Evolutionary conservation across 2,113 vertebrate genomes (phyloP).

Genomic region (Suncus etruscus): DNA sequence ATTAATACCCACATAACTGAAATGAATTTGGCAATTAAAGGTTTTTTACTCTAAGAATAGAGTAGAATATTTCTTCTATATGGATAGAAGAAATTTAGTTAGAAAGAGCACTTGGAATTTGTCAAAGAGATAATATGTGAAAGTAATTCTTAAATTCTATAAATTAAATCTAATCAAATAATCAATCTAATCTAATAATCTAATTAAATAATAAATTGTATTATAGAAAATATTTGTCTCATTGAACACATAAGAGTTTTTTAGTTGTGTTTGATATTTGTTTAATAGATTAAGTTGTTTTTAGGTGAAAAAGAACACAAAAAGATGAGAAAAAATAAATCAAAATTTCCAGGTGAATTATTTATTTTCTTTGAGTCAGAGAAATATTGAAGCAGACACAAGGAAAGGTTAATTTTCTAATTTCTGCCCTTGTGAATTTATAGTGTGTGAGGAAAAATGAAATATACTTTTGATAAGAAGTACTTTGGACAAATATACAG

Average conservation of each 20-base stretch:
- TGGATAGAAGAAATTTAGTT: slow-evolving; percentile 44
- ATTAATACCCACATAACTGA: slow-evolving; percentile 62
- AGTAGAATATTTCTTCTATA: no score
- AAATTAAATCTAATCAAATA: background rate
- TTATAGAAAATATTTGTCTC: slow-evolving; percentile 54
- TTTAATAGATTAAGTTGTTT: background rate
- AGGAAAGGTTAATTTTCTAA: background rate
- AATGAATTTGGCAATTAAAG: slow-evolving; percentile 68
- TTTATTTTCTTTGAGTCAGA: background rate
- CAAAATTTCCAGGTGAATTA: background rate
- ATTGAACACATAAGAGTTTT: slow-evolving; percentile 24
- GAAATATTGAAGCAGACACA: background rate
- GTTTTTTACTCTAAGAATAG: slow-evolving; percentile 55
- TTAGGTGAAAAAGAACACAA: background rate
- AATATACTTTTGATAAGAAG: background rate
- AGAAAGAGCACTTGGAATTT: slow-evolving; percentile 51
- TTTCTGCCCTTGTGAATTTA: slow-evolving; percentile 32
- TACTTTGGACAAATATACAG: background rate
- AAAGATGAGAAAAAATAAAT: background rate
- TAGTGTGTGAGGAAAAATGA: background rate
- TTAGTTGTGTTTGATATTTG: slow-evolving; percentile 20
- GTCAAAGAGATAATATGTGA: background rate
- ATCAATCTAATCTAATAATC: background rate
- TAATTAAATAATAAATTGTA: background rate
- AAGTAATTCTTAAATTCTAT: slow-evolving; percentile 35